Percentiles rank a stretch among this genome's conserved stretches.
phyloP scores from a whole-genome alignment of 2,797 vertebrate genomes.

The Sciurus vulgaris region DNA sequence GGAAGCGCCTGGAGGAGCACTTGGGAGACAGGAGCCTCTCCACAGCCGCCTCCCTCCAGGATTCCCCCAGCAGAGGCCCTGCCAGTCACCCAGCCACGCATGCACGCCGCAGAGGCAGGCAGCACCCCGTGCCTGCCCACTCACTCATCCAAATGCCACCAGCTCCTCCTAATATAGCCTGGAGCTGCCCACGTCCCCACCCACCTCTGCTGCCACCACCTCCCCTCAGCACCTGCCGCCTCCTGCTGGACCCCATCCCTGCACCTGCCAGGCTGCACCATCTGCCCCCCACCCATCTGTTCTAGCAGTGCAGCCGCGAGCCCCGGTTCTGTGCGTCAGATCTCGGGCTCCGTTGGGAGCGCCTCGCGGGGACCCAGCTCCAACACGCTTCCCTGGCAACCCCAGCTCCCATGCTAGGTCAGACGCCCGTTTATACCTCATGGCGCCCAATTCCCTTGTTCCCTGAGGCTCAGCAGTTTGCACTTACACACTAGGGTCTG shows the following conservation, averaged over 20 bases:
- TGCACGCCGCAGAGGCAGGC: not conserved
- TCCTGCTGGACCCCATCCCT: not conserved
- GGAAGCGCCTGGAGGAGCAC: not conserved
- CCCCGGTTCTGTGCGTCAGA: not conserved
- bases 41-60: not conserved
- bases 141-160: not conserved
- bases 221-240: not conserved
- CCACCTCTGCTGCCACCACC: not conserved
- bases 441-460: not conserved
- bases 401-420: not conserved
- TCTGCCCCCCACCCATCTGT: not conserved
- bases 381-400: not conserved
- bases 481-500: not conserved
- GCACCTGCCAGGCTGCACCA: not conserved
- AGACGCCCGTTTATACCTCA: not conserved
- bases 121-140: not conserved
- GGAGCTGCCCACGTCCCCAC: not conserved
- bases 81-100: not conserved
- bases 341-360: not conserved
- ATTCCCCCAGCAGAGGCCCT: not conserved
- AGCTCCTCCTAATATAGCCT: slow-evolving; percentile 40
- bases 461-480: not conserved
- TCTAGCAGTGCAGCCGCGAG: not conserved
- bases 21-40: not conserved
- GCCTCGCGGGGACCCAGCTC: not conserved